These are phyloP conservation scores for Myodes glareolus DNA, from an alignment of 2,113 vertebrate species.

Conservation along the genomic window DNA sequence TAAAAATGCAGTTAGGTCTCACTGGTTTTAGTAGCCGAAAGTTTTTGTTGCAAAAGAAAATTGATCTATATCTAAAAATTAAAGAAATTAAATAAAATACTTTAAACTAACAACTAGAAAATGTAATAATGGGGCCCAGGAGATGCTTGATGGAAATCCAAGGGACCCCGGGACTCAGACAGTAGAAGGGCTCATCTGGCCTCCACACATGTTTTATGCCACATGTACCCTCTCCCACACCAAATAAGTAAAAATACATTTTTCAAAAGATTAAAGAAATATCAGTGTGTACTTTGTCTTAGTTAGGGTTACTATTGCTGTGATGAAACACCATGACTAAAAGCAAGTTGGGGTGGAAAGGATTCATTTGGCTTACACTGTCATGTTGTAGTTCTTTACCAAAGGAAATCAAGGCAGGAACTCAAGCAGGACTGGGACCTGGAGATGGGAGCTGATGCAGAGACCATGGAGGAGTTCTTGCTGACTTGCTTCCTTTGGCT, in stretches of 20 bases:
- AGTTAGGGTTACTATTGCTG: not conserved
- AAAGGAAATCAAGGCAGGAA: not conserved
- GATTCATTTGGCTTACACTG: not conserved
- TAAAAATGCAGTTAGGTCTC: slow-evolving; percentile 6
- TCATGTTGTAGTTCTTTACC: not conserved
- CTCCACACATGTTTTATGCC: not conserved
- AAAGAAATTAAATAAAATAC: slow-evolving; percentile 13
- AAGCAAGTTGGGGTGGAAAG: not conserved
- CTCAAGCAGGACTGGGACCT: not conserved
- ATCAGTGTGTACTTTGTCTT: not conserved
- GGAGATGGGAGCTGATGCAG: not conserved
- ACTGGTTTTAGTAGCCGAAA: not conserved
- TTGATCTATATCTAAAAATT: not conserved
- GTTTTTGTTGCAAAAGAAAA: slow-evolving; percentile 32
- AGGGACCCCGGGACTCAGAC: not conserved
- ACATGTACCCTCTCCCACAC: not conserved
- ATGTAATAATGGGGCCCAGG: not conserved
- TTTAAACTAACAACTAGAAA: not conserved
- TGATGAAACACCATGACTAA: not conserved
- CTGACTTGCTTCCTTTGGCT: not conserved
- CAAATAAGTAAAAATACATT: not conserved
- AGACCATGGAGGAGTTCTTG: not conserved
- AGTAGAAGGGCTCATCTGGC: not conserved
- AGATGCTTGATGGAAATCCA: not conserved
- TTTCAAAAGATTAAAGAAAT: not conserved